Base-by-base conservation (phyloP, 2,113 vertebrate species). In the Oryzias celebensis region DNA sequence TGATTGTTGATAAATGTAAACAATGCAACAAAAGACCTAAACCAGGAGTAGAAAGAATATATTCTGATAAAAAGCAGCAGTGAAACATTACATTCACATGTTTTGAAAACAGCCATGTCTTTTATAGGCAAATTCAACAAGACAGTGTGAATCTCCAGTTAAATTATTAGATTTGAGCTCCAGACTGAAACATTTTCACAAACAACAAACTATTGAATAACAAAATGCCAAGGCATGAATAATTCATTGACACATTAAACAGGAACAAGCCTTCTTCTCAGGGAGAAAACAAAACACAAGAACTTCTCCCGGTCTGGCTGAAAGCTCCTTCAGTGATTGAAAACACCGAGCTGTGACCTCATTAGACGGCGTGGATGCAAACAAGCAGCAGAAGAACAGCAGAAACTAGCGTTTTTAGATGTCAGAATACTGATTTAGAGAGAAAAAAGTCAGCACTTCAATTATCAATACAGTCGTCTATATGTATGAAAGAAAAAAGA, bases 201-300 rank as follows among this genome's bases (percentile, higher is more conserved):
- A 60, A 79, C 73, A 83, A 74, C 41, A 77, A 58, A 66, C 47
- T 49, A 77, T 52, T 84, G 75, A 76, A 53, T 16, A 10, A 4
- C 22, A 23, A 84, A 86, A 87, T 81, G 82, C 23, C 84, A 82
- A 6, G 3, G 1, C 6, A 68, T 86, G 84, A 87, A 86, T 85
- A 74, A 86, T 85, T 83, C 82, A 85, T 68, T 14, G 13, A 18
- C 60, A 24, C 16, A 22, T 46, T 47, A 49, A 16, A 72, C 83
- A 72, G 78, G 73, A 75, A 62, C 51, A 83, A 71, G 23, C 41
- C 46, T 43, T 50, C 23, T 51, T 67, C 70, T 56, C 28, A 24
- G 14, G 65, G 50, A 20, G 28, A 5, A 69, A 60, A 66, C 28
- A 67, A 71, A 62, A 70, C 61, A 60, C 26, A 17, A 49, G 41